Evolutionary conservation across 2,113 vertebrate species (phyloP).

Genomic region (Ramphastos sulfuratus): DNA sequence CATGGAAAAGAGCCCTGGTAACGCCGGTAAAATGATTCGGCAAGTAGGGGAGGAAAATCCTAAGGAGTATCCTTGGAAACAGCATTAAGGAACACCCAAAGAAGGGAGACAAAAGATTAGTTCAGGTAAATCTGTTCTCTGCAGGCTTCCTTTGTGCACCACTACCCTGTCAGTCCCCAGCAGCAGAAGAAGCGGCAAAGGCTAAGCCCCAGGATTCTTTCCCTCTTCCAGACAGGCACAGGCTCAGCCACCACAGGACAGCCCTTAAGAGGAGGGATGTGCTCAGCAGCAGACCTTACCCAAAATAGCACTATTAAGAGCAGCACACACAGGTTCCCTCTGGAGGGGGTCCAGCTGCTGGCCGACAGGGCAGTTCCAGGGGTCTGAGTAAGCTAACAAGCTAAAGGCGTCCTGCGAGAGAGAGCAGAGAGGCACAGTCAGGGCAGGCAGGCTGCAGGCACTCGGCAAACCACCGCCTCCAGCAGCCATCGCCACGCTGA

Average conservation of each 20-base stretch:
- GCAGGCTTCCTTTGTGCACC: background rate
- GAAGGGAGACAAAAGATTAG: background rate
- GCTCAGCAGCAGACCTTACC: constrained; percentile 75
- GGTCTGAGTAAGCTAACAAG: constrained; percentile 95
- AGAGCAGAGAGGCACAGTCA: constrained; percentile 31
- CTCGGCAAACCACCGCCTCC: background rate
- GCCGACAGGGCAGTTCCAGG: constrained; percentile 96
- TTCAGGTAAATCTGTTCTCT: background rate
- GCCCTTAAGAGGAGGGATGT: background rate
- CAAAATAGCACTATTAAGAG: constrained; percentile 98
- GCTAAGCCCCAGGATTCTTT: background rate
- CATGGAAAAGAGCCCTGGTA: background rate
- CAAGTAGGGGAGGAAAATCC: background rate
- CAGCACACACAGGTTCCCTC: constrained; percentile 94
- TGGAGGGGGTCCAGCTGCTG: constrained; percentile 96
- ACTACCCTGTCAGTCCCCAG: background rate
- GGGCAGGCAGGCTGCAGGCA: background rate
- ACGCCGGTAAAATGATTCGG: background rate
- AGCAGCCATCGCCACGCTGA: background rate
- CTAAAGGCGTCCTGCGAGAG: constrained; percentile 91
- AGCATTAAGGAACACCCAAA: background rate
- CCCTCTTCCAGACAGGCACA: background rate
- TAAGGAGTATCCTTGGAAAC: background rate
- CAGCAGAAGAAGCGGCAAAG: background rate
- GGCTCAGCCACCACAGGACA: background rate